Percentiles rank a stretch among this genome's conserved stretches.
Conservation (phyloP, 2,113 vertebrate species). For the Lagopus leucura region DNA sequence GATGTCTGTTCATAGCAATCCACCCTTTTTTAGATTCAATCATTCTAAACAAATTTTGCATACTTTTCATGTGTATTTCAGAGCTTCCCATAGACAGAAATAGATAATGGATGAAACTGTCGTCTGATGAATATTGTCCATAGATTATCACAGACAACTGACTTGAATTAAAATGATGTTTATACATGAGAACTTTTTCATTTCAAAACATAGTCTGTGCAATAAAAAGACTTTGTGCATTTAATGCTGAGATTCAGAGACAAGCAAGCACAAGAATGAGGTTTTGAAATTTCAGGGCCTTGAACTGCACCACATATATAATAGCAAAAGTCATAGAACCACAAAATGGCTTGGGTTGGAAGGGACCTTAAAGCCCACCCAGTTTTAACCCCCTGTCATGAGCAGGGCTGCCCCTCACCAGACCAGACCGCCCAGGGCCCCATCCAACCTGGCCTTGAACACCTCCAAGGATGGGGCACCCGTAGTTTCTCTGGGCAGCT, state of each 20-base stretch:
- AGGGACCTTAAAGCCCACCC: background rate
- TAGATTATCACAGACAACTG: background rate
- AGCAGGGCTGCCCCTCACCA: background rate
- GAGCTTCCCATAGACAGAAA: conserved; percentile 32
- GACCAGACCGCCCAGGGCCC: background rate
- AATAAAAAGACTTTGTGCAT: background rate
- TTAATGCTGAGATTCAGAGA: background rate
- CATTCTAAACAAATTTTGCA: conserved; percentile 61
- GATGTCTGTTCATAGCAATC: conserved; percentile 23
- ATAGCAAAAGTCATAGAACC: background rate
- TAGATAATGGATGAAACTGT: conserved; percentile 48
- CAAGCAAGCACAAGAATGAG: background rate
- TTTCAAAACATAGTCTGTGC: background rate
- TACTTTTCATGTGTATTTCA: conserved; percentile 53
- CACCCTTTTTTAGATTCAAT: conserved; percentile 22
- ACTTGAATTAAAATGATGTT: background rate
- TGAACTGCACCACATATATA: background rate
- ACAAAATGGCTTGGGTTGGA: background rate
- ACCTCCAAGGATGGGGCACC: background rate
- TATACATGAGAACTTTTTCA: background rate
- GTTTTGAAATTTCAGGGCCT: background rate
- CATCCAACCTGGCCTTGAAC: too few relatives aligned
- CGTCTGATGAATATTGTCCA: conserved; percentile 43
- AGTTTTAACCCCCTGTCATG: background rate
- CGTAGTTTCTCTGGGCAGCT: background rate